Conservation (phyloP, 2,113 vertebrate species). For the Bungarus multicinctus region DNA sequence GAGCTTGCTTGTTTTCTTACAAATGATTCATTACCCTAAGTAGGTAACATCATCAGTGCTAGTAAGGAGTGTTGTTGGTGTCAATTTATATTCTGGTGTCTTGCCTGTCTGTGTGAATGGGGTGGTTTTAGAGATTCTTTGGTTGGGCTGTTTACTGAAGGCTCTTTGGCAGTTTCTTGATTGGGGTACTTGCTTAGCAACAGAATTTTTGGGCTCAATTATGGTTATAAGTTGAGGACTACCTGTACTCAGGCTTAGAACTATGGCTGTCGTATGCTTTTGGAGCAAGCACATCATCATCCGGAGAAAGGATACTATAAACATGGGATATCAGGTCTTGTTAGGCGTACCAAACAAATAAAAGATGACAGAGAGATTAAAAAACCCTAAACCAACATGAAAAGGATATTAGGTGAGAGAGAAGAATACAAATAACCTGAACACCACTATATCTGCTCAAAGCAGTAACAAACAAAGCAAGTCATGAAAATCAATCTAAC, state of each 20-base stretch:
- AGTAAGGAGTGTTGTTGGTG: no score
- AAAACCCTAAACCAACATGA: background rate
- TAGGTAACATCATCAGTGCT: no score
- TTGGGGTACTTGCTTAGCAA: background rate
- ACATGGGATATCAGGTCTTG: background rate
- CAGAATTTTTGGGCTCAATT: background rate
- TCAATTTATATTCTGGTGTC: no score
- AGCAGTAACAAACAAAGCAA: background rate
- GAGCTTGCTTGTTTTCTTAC: no score
- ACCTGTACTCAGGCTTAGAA: background rate
- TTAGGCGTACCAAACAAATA: background rate
- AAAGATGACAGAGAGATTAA: background rate
- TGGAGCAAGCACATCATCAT: background rate
- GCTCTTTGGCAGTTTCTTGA: no score
- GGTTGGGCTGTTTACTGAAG: no score
- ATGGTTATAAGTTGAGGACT: background rate
- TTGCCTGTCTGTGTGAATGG: no score
- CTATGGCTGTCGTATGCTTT: background rate
- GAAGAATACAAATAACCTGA: background rate
- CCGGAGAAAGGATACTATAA: background rate
- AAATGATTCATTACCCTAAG: no score
- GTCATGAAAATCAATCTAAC: background rate
- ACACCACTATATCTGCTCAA: background rate
- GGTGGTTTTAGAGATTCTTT: no score
- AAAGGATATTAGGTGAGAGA: background rate